Evolutionary conservation across 2,888 invertebrate species (phyloP), one percentile per base, ranked within the genome.

Genomic region (Andrena bicolor): DNA sequence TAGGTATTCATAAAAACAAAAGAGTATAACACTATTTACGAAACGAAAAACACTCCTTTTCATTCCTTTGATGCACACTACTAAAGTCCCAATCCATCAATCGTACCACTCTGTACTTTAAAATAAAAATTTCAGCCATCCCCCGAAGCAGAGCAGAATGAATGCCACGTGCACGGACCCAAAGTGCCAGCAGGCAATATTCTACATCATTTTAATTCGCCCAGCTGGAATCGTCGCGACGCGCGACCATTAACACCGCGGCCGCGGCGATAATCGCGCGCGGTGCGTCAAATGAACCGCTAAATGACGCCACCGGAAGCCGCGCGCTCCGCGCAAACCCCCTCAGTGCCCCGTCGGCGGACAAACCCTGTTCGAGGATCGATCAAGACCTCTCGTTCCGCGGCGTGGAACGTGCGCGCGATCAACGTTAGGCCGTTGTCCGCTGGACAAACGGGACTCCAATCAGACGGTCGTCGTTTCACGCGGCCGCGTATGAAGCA

Each of bases 391-490:
- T 3, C 49, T n/a, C 1, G n/a, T 2, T n/a, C 49, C 30, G 28
- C 16, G 26, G 32, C 63, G 20, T n/a, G 53, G 28, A 64, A 51
- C 51, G 53, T 64, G 51, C 51, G 51, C 13, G 20, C 73, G 74
- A 74, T 68, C 60, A 51, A 20, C 58, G 41, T 53, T n/a, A 53
- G 64, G 16, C 49, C 49, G 7, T 28, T 32, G 32, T 13, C 16
- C 23, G 1, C 32, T 20, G 16, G 56, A 80, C 51, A 23, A 49
- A 30, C 80, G 66, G 78, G 82, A 70, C 85, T 89, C 84, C 85
- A 85, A 90, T 89, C 84, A 82, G 74, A 65, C 83, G 65, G 80
- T 63, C 76, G 76, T 81, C 83, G 84, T 77, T 70, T 83, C 85
- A 68, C 78, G 73, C 76, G 84, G 66, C 68, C 73, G 74, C 78